Conservation (phyloP, 2,797 vertebrate species). For the Momotus momota region DNA sequence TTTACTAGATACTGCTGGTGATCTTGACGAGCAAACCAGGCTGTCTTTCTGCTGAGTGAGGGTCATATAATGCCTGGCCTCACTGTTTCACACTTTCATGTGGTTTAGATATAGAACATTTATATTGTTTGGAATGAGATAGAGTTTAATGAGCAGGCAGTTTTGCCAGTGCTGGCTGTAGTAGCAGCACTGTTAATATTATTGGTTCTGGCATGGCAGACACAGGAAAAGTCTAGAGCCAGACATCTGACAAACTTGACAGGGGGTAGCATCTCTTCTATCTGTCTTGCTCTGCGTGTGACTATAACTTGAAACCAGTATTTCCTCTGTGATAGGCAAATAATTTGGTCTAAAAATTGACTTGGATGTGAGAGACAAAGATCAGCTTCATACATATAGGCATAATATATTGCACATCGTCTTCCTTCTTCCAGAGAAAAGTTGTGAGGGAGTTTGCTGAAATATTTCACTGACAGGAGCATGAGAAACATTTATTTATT, state of each 20-base stretch:
- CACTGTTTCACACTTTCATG: not conserved
- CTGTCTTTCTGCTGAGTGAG: not conserved
- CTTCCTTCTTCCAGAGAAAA: not conserved
- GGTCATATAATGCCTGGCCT: not conserved
- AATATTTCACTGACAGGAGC: not conserved
- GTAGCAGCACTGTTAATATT: not conserved
- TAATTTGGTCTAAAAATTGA: conserved; percentile 15
- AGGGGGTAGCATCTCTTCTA: not conserved
- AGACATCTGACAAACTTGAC: conserved; percentile 47
- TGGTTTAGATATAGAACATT: not conserved
- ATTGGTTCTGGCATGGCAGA: not conserved
- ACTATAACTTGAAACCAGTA: conserved; percentile 3
- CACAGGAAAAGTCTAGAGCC: conserved; percentile 35
- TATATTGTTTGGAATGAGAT: not conserved
- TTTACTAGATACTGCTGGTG: not conserved
- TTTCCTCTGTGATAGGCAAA: conserved; percentile 4
- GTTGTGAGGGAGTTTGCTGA: conserved; percentile 6
- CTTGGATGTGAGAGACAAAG: not conserved
- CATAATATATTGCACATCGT: not conserved
- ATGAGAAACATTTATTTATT: not conserved
- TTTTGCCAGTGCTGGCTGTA: not conserved
- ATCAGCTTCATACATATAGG: not conserved
- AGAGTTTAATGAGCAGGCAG: not conserved
- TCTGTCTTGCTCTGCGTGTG: not conserved
- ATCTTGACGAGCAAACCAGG: conserved; percentile 10